Percentiles rank a stretch among this genome's conserved stretches.
phyloP scores from a whole-genome alignment of 1,140 invertebrate genomes.

The Drosophila neocordata region DNA sequence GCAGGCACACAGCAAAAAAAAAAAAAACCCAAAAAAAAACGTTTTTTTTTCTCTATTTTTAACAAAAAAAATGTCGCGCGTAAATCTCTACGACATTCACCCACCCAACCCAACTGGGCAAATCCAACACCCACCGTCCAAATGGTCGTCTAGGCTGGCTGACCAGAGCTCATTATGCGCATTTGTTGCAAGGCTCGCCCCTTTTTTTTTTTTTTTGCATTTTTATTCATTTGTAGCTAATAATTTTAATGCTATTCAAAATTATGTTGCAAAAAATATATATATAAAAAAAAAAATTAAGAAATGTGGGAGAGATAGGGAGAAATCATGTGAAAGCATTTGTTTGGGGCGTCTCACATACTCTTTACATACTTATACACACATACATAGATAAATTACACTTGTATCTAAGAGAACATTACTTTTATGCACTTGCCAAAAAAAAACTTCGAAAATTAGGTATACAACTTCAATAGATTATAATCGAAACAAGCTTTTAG shows the following conservation, averaged over 20 bases:
- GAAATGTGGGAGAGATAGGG: neutral
- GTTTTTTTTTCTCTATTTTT: neutral
- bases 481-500: too few species aligned
- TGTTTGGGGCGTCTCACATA: constrained; percentile 43
- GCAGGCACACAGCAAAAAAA: neutral
- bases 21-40: neutral
- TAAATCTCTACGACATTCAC: constrained; percentile 61
- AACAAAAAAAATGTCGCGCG: constrained; percentile 64
- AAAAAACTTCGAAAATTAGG: neutral
- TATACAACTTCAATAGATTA: too few species aligned
- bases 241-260: constrained; percentile 82
- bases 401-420: constrained; percentile 77
- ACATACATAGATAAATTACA: constrained; percentile 66
- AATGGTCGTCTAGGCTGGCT: constrained; percentile 31
- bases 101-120: constrained; percentile 12
- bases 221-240: constrained; percentile 72
- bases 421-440: constrained; percentile 41
- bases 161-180: constrained; percentile 81
- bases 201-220: constrained; percentile 21
- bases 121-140: neutral
- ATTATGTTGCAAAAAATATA: constrained; percentile 70
- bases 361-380: constrained; percentile 13
- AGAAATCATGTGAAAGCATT: constrained; percentile 65
- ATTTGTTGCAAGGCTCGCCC: constrained; percentile 65
- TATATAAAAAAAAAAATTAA: constrained; percentile 3